Base-by-base conservation (phyloP, 2,113 vertebrate species). In the Pandion haliaetus region DNA sequence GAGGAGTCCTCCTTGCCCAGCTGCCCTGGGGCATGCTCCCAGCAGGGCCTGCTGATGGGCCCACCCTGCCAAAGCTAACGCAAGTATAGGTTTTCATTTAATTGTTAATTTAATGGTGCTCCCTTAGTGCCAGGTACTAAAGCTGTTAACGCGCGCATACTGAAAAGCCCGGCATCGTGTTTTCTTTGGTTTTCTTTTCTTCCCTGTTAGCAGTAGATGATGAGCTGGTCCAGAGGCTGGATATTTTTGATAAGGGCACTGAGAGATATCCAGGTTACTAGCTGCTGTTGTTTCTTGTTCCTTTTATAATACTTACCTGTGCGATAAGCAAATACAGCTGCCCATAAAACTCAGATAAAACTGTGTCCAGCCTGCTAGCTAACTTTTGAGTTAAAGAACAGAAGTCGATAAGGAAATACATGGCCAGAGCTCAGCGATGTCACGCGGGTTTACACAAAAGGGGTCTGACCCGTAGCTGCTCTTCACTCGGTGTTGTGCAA, bases 401-500 rank as follows among this genome's bases (percentile, higher is more conserved):
- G 38, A 18, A 40, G 59, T 5, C 57, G 90, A 12, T 49, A 14
- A 42, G 80, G n/a, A 78, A 17, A n/a, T 32, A 25, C 2, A 8
- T 6, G 36, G 13, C 52, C 52, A 16, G 81, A 82, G 65, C 89
- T 85, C 52, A n/a, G 44, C 2, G 2, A 9, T 3, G 1, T 31
- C 42, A 7, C 0, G 0, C 2, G 12, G 14, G 10, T 26, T 89
- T 69, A 24, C 14, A 15, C 49, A 14, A 0, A 18, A 63, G 45
- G 44, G 40, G 3, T 45, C 77, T 57, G 74, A 36, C 6, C 45
- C 0, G 0, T 14, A 2, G 31, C 19, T 54, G 38, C 8, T 17
- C 24, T 36, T 87, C 10, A 0, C 10, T 16, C 14, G 0, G 62
- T 3, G 8, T 54, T 2, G 11, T 45, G 38, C 71, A 25, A 50